Evolutionary conservation across 2,113 vertebrate genomes (phyloP).

Genomic region (Corythoichthys intestinalis): DNA sequence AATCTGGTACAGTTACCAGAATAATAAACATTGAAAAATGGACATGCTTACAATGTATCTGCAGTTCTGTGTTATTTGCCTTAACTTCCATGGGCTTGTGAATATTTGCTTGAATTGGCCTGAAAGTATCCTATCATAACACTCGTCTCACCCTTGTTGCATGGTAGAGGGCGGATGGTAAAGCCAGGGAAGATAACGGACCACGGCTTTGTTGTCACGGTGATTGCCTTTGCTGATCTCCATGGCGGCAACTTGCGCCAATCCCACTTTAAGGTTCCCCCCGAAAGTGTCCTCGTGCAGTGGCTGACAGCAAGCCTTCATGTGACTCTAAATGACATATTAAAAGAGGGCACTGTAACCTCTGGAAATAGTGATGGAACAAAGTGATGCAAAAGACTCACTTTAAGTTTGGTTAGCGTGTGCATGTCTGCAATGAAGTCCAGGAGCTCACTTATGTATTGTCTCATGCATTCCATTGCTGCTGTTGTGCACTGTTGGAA

Average conservation of each 20-base stretch:
- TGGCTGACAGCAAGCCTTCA: constrained; percentile 98
- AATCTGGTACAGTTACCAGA: background rate
- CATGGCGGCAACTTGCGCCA: constrained; percentile 95
- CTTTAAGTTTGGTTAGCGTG: constrained; percentile 94
- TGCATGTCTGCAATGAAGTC: constrained; percentile 99
- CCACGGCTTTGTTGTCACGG: constrained; percentile 95
- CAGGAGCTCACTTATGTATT: constrained; percentile 88
- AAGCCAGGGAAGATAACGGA: constrained; percentile 94
- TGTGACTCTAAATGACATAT: constrained; percentile 82
- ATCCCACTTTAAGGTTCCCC: constrained; percentile 95
- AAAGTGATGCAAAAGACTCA: constrained; percentile 54
- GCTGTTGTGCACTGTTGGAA: constrained; percentile 87
- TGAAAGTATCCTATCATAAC: background rate
- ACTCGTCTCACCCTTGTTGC: constrained; percentile 89
- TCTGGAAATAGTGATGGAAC: no score
- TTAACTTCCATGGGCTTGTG: no score
- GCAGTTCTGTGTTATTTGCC: no score
- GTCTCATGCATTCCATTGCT: constrained; percentile 95
- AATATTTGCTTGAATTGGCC: background rate
- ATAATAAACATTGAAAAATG: background rate
- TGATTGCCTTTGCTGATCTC: constrained; percentile 97
- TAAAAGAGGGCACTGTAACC: background rate
- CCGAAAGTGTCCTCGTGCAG: constrained; percentile 97
- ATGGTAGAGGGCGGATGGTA: constrained; percentile 96
- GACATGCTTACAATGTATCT: background rate